Base-by-base conservation (phyloP, 2,797 vertebrate species). In the Cuniculus paca region DNA sequence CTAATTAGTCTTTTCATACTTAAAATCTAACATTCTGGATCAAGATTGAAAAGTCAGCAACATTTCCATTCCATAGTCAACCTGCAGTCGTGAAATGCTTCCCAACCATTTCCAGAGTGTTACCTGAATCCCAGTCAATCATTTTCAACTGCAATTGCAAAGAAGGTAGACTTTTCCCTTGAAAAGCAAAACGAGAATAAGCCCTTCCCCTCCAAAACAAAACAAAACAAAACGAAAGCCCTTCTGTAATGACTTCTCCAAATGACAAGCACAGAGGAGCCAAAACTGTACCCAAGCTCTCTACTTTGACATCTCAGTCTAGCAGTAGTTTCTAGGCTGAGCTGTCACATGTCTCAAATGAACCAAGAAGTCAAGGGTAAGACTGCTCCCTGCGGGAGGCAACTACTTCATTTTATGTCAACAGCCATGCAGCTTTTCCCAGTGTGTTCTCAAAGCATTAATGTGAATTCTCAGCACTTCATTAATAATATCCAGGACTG, bases 41-140 rank as follows among this genome's bases (percentile, higher is more conserved):
- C 74, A 91, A 92, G 42, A 92, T 74, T 45, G 26, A 79, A 88
- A 95, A 94, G 26, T 60, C 24, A 85, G 22, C 75, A 72, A 70
- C 8, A 3, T 95, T 96, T 96, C 28, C 52, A 16, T 68, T 84
- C 48, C 12, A 58, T 6, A 79, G 26, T 52, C 31, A 52, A 61
- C 36, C 2, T 45, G 16, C 36, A 78, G 68, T 70, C 65, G 17
- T 63, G 58, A 16, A 81, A 4, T 68, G 17, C 60, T 12, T 80
- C 54, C 42, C 82, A 90, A 52, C 28, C 45, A 56, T 60, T 65
- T 77, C 45, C 86, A 90, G 72, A 90, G 48, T 82, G 65, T 65
- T 95, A 83, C 50, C 17, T 61, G 77, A 86, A 89, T 87, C 28
- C 88, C 48, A 86, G 7, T 82, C 80, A 54, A n/a, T 45, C 5